Base-by-base conservation (phyloP, 2,888 invertebrate species). In the Ochropleura plecta region DNA sequence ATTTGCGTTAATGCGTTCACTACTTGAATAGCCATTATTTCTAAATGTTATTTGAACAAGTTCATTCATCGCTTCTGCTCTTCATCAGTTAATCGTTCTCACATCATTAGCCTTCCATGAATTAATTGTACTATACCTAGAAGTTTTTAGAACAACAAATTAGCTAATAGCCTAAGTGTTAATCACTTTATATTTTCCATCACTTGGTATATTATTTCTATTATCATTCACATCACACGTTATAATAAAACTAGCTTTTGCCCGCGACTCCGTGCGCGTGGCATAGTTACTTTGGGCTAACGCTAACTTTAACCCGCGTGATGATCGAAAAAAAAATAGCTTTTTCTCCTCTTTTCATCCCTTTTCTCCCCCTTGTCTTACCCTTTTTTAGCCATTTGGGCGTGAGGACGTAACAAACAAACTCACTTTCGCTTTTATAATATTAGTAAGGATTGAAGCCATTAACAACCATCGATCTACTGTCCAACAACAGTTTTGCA, bases 401-500 rank as follows among this genome's bases (percentile, higher is more conserved):
- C 30, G 30, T 30, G 30, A 30, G 3, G 30, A 30, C 30, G 30
- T 30, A 30, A 30, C 30, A 30, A 30, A 30, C 30, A 30, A 30
- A 30, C 30, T 30, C 30, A 30, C 30, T 30, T 30, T 30, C 30
- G 30, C 30, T 30, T 30, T 30, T 30, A 30, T 30, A 30, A 30
- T 30, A 30, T 30, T 30, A 30, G 30, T 30, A 30, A 30, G 30
- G 30, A 30, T 57, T 16, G 51, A 46, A 44, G 10, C 63, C 46
- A 12, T 68, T 40, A 48, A 60, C 62, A 63, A 14, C 7, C 67
- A 44, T 64, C 20, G 20, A 57, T 59, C 63, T 55, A n/a, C n/a
- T 55, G n/a, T 48, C 48, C 7, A 46, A 82, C 82, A 76, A 8
- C 67, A 59, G 46, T 83, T 82, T 79, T 76, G 62, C 79, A 79